Base-by-base conservation (phyloP, 2,113 vertebrate species). In the Ramphastos sulfuratus region DNA sequence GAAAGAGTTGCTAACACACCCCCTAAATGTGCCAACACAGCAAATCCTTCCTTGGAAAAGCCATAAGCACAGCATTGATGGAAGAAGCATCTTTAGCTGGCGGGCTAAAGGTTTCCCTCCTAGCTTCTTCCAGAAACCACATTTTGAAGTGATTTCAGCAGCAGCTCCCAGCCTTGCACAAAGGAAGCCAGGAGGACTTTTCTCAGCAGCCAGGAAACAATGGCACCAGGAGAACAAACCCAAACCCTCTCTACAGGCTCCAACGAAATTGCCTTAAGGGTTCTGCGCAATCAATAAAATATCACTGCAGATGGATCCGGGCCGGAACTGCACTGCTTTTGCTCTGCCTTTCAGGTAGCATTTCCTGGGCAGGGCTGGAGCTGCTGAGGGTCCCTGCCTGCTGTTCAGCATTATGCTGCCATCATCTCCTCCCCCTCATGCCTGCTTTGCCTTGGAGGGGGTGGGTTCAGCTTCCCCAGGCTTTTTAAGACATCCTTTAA, bases 231-330 rank as follows among this genome's bases (percentile, higher is more conserved):
- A 67, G 71, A 95, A 70, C 39, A 59, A 91, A 19, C 15, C 85
- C 71, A 92, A 90, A 65, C 33, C 79, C 58, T 72, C 87, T 71
- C 52, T 10, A 4, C 46, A 56, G 58, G 55, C n/a, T 30, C 3
- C 13, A 75, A 73, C 18, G 2, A 69, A 73, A 72, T 31, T 19
- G 69, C 94, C 90, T 93, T 39, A 15, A 78, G 95, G 93, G 73
- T 73, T 77, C 92, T 76, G n/a, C 1, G 6, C 75, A 79, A 93
- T 95, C 89, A 89, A 96, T 97, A 93, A 95, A 95, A 90, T 73
- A 96, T 91, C 92, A 86, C 70, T 52, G 87, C 85, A 81, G 92
- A 35, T 15, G 61, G 42, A 75, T 8, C 92, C 35, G 11, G 60
- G 83, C 71, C 10, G 70, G 52, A 79, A 66, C 33, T 10, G 20